These are phyloP conservation scores for Hystrix cristata DNA, from an alignment of 2,113 vertebrate genomes.

Conservation along the genomic window DNA sequence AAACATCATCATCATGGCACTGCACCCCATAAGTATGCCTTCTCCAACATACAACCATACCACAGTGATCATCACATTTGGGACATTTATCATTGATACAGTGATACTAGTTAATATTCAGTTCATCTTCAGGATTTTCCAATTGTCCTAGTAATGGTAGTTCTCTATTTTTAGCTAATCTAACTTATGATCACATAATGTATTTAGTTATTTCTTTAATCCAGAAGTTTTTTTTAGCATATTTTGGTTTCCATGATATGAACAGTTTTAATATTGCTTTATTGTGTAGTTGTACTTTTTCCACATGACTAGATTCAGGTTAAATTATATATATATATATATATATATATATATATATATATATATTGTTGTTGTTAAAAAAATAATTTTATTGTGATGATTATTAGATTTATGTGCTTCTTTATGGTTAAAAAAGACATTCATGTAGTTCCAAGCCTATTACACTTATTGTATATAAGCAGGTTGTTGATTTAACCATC, in stretches of 20 bases:
- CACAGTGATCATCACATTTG: not conserved
- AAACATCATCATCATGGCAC: not conserved
- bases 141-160: not conserved
- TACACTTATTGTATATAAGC: not conserved
- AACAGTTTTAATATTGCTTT: slow-evolving; percentile 8
- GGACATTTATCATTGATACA: not conserved
- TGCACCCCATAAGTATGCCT: not conserved
- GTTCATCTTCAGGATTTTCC: not conserved
- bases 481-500: not conserved
- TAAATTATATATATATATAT: not conserved
- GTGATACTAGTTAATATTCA: not conserved
- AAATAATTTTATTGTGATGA: not conserved
- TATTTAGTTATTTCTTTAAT: slow-evolving; percentile 52
- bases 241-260: not conserved
- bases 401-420: not conserved
- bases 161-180: slow-evolving; percentile 8
- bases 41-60: not conserved
- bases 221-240: not conserved
- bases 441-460: not conserved
- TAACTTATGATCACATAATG: not conserved
- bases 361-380: not conserved
- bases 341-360: too few relatives aligned
- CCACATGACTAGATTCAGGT: not conserved
- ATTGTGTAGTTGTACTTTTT: slow-evolving; percentile 29
- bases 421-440: not conserved